Evolutionary conservation across 2,797 vertebrate genomes (phyloP).

Genomic region (Cynopterus sphinx): DNA sequence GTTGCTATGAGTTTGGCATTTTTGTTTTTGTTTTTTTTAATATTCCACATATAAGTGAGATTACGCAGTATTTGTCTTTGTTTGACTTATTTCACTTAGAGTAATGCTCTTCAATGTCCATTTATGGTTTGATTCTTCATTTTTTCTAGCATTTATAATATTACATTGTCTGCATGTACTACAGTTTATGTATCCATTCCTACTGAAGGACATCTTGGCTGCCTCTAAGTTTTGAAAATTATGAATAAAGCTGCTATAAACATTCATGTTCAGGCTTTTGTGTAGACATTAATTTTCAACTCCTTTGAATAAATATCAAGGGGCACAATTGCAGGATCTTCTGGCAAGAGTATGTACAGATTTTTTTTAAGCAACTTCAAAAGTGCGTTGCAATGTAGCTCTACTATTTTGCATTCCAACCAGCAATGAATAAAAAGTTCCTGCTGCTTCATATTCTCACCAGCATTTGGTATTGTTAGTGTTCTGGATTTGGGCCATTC

Average conservation of each 20-base stretch:
- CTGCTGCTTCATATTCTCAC: neutral
- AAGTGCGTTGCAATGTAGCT: neutral
- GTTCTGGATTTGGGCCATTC: neutral
- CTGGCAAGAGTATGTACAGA: neutral
- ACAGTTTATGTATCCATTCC: neutral
- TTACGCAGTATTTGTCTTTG: neutral
- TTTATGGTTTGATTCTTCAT: neutral
- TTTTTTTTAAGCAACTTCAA: neutral
- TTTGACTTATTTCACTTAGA: neutral
- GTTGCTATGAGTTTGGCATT: neutral
- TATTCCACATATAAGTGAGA: neutral
- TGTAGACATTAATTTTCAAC: neutral
- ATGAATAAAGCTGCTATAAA: neutral
- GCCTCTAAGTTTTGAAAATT: neutral
- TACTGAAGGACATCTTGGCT: neutral
- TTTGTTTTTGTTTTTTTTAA: neutral
- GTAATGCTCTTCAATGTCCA: neutral
- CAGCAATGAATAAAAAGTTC: neutral
- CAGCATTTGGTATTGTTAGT: neutral
- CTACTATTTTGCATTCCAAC: neutral
- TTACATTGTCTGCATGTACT: neutral
- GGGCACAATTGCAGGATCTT: neutral
- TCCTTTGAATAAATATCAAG: neutral
- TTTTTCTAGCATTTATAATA: neutral
- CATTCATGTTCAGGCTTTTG: neutral